Conservation (phyloP, 1,140 invertebrate species). For the Bilobella aurantiaca region DNA sequence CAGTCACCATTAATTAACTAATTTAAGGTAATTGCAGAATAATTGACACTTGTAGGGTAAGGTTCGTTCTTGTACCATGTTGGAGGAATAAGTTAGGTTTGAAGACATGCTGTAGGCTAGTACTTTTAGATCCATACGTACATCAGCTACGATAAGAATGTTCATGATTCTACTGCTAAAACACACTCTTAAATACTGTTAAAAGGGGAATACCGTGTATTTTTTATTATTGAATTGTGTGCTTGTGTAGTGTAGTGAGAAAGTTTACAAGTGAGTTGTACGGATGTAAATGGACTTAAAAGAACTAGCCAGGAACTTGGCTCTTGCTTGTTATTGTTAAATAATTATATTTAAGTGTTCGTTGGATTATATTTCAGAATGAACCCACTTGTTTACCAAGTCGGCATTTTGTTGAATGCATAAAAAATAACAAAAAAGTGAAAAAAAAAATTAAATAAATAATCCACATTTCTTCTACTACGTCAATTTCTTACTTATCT, state of each 20-base stretch:
- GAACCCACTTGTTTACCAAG: slow-evolving; percentile 31
- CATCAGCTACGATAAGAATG: background rate
- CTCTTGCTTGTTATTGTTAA: slow-evolving; percentile 35
- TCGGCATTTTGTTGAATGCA: slow-evolving; percentile 33
- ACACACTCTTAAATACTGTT: background rate
- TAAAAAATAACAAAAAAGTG: slow-evolving; percentile 8
- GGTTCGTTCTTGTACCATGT: no score
- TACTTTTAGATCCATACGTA: background rate
- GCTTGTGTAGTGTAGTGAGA: slow-evolving; percentile 26
- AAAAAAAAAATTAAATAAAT: slow-evolving; percentile 28
- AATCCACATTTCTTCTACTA: slow-evolving; percentile 26
- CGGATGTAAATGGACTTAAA: slow-evolving; percentile 4
- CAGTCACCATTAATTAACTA: no score
- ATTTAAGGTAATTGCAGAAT: no score
- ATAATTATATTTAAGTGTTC: slow-evolving; percentile 33
- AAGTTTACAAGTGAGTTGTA: no score
- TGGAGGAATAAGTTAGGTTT: background rate
- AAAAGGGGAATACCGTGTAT: slow-evolving; percentile 32
- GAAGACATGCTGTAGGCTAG: background rate
- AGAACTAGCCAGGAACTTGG: slow-evolving; percentile 15
- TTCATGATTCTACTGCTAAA: background rate
- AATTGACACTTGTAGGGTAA: background rate
- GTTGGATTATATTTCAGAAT: slow-evolving; percentile 32
- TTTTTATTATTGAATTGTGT: slow-evolving; percentile 34
- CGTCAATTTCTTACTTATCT: no score